A percentile compares a stretch with the other conserved stretches of the same genome.
Evolutionary conservation across 2,113 vertebrate species (phyloP).

Genomic region (Saguinus midas): DNA sequence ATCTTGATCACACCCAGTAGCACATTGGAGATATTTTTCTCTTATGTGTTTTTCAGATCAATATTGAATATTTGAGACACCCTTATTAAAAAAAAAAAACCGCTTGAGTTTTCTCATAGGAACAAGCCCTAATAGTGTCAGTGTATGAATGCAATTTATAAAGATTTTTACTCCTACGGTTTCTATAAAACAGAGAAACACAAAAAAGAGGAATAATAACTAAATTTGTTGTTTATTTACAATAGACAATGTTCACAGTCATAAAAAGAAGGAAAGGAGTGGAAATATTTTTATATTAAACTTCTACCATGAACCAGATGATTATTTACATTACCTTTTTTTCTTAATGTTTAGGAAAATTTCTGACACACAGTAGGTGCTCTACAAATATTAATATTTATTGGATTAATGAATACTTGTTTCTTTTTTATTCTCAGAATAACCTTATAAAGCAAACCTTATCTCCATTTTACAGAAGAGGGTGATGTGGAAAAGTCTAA

Average conservation of each 20-base stretch:
- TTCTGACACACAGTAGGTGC: not conserved
- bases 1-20: not conserved
- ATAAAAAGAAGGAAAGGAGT: not conserved
- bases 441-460: not conserved
- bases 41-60: not conserved
- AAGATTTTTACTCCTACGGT: not conserved
- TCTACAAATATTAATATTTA: constrained; percentile 7
- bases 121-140: not conserved
- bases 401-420: not conserved
- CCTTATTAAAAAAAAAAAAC: not conserved
- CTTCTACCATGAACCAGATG: not conserved
- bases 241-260: not conserved
- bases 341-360: not conserved
- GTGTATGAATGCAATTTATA: not conserved
- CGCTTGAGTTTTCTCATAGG: not conserved
- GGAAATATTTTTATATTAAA: not conserved
- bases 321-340: not conserved
- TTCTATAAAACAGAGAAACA: constrained; percentile 38
- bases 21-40: constrained; percentile 18
- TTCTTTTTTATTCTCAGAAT: not conserved
- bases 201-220: not conserved
- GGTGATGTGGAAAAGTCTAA: not conserved
- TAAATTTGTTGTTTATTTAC: not conserved
- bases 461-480: not conserved
- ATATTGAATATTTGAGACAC: constrained; percentile 1